phyloP scores from a whole-genome alignment of 2,797 vertebrate genomes.

The Pitangus sulphuratus region DNA sequence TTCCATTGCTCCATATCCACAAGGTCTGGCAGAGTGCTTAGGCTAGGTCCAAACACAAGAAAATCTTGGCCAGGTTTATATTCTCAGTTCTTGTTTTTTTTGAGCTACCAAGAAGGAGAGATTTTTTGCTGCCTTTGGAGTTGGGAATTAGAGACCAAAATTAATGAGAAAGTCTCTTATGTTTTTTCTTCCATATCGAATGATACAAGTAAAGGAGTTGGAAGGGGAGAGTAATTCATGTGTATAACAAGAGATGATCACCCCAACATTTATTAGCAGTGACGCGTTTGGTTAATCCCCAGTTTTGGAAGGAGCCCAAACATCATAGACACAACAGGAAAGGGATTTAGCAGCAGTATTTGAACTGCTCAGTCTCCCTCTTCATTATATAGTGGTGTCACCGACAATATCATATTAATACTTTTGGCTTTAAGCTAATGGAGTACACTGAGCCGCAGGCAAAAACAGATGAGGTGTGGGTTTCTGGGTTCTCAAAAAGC shows the following conservation, averaged over 20 bases:
- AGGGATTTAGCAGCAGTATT: not conserved
- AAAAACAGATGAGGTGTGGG: slow-evolving; percentile 32
- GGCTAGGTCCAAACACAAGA: not conserved
- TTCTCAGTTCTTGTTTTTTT: not conserved
- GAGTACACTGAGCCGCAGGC: not conserved
- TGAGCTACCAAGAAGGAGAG: not conserved
- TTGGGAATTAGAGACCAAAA: not conserved
- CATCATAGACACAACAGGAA: not conserved
- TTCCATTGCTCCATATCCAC: not conserved
- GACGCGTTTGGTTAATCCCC: not conserved
- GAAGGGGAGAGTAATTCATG: not conserved
- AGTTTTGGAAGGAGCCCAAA: slow-evolving; percentile 37
- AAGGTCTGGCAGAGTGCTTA: not conserved
- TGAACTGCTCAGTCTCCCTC: not conserved
- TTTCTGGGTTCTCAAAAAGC: slow-evolving; percentile 13
- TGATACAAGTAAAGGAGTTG: not conserved
- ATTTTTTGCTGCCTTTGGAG: not conserved
- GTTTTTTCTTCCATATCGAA: not conserved
- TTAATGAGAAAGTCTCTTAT: not conserved
- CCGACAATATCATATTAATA: slow-evolving; percentile 23
- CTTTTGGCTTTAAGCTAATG: slow-evolving; percentile 1
- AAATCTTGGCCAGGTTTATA: not conserved
- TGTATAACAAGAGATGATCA: slow-evolving; percentile 2
- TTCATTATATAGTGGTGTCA: not conserved
- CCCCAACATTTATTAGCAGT: slow-evolving; percentile 6